These are phyloP conservation scores for Vanessa cardui DNA, from an alignment of 2,888 invertebrate genomes.

Conservation along the genomic window DNA sequence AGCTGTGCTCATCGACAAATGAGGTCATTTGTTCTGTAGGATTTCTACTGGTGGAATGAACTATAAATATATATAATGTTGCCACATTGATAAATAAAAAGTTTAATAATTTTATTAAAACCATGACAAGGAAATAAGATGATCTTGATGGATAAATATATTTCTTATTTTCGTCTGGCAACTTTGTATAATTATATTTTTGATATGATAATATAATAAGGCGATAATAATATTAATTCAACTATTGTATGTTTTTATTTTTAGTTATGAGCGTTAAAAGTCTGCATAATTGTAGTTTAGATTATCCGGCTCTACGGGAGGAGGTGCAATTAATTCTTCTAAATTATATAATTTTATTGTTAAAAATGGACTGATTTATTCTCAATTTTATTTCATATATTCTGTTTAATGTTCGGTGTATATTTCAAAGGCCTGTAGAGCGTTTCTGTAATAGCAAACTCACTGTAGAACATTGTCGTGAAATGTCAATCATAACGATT, in stretches of 20 bases:
- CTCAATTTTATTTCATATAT: not conserved
- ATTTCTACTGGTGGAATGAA: too few relatives aligned
- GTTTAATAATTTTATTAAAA: too few relatives aligned
- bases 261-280: not conserved
- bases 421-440: too few relatives aligned
- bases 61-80: too few relatives aligned
- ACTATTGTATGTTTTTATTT: not conserved
- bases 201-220: not conserved
- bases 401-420: too few relatives aligned
- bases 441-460: too few relatives aligned
- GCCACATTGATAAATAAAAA: too few relatives aligned
- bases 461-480: too few relatives aligned
- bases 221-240: not conserved
- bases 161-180: not conserved
- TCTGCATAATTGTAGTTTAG: conserved; percentile 11
- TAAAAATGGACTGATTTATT: not conserved
- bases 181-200: not conserved
- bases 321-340: conserved; percentile 4
- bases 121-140: too few relatives aligned
- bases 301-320: conserved; percentile 8
- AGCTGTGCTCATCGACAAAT: too few relatives aligned
- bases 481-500: too few relatives aligned
- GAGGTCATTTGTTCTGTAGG: too few relatives aligned
- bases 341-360: conserved; percentile 1
- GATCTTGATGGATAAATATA: not conserved